Base-by-base conservation (phyloP, 1,140 invertebrate genomes). In the Atopsyche davidsoni region DNA sequence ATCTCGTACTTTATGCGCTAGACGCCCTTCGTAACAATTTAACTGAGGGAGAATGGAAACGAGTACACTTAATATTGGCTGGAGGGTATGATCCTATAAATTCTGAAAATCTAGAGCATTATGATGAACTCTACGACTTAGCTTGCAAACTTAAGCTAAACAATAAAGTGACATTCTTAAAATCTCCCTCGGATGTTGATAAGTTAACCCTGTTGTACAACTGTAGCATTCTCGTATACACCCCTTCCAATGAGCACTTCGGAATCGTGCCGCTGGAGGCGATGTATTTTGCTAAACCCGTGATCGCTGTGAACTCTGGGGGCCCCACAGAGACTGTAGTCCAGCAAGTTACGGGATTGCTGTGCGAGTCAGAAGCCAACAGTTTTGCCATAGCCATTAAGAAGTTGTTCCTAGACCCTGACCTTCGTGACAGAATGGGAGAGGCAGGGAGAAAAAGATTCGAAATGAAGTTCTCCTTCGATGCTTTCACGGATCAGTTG, bases 241-340 rank as follows among this genome's bases (percentile, higher is more conserved):
- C 97, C 14, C 97, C 97, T 3, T 79, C 84, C 0, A 92, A 91
- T 66, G 97, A 99, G 68, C 97, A 99, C 75, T 99, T 99, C 80
- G 97, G 97, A 3, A 99, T 99, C 64, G 97, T 99, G 4, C 97
- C 97, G 1, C 71, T 99, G 41, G 97, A 99, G 77, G 94, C 96
- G 0, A 99, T 99, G 97, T 93, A 91, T 64, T 82, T 86, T 62
- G 72, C 77, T 19, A 89, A 91, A 62, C 94, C 96, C 14, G 95
- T 99, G 0, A 85, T 99, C 57, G 97, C 96, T 0, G 85, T 91
- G 0, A 91, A 94, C 63, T 92, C 85, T 65, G 97, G 97, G 21
- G 97, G 97, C 1, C 96, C 96, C 0, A 83, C 79, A 3, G 97
- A 99, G 72, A 98, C 96, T 0, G 77, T 99, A 38, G 75, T 86